phyloP scores from a whole-genome alignment of 2,797 vertebrate genomes.

The Sphenopsis melanotis region DNA sequence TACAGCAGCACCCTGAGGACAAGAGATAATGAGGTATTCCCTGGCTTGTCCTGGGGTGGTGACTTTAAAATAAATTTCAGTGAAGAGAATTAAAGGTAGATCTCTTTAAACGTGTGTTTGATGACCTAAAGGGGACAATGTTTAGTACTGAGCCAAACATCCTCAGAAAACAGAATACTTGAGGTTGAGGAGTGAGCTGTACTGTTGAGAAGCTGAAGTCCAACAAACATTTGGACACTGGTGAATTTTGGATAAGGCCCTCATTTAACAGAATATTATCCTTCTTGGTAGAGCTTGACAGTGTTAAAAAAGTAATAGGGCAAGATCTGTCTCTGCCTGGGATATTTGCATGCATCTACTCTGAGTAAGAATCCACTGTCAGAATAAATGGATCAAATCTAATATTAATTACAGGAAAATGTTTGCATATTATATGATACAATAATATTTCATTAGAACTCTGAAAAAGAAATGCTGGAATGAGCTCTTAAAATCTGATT shows the following conservation, averaged over 20 bases:
- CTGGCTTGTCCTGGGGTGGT: background rate
- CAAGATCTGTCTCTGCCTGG: background rate
- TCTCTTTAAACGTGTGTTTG: background rate
- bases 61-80: background rate
- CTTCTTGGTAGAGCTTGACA: background rate
- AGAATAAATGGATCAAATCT: slow-evolving; percentile 4
- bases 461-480: slow-evolving; percentile 4
- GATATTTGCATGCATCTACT: background rate
- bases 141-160: background rate
- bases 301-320: background rate
- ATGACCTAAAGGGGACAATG: background rate
- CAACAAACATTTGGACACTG: background rate
- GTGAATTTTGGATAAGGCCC: background rate
- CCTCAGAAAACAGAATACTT: background rate
- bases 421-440: background rate
- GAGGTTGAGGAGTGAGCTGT: background rate
- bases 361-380: background rate
- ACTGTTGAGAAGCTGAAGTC: background rate
- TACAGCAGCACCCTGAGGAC: background rate
- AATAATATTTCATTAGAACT: background rate
- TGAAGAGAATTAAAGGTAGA: background rate
- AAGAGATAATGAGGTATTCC: background rate
- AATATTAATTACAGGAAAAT: background rate
- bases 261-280: background rate
- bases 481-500: background rate